These are phyloP conservation scores for Dicentrarchus labrax DNA, from an alignment of 2,113 vertebrate species.

Conservation along the genomic window DNA sequence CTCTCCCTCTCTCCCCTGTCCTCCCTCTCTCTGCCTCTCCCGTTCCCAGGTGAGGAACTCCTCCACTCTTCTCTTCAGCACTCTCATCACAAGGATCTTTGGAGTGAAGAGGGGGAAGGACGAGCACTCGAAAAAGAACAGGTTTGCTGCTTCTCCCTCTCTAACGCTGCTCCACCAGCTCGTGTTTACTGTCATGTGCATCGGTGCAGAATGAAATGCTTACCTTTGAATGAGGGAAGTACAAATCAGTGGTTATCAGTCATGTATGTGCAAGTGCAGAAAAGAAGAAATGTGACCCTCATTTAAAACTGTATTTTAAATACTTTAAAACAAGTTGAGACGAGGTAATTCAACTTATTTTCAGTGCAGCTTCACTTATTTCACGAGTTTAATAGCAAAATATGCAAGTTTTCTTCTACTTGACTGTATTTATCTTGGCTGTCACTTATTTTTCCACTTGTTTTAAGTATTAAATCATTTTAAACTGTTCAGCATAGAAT, in stretches of 20 bases:
- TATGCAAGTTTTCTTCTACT: not conserved
- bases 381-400: not conserved
- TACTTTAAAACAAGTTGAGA: not conserved
- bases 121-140: conserved; percentile 96
- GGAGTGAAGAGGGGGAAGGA: conserved; percentile 96
- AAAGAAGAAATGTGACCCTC: not conserved
- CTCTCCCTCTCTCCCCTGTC: not conserved
- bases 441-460: not conserved
- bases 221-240: not conserved
- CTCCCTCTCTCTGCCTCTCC: not conserved
- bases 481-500: not conserved
- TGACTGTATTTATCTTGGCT: not conserved
- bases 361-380: not conserved
- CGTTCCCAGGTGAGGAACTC: conserved; percentile 94
- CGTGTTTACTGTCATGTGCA: not conserved
- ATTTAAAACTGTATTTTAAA: not conserved
- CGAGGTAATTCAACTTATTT: not conserved
- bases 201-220: conserved; percentile 12
- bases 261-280: not conserved
- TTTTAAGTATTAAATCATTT: not conserved
- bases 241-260: conserved; percentile 22
- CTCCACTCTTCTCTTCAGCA: conserved; percentile 97
- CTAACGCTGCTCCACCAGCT: not conserved
- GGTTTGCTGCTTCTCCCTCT: conserved; percentile 81
- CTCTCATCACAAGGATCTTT: conserved; percentile 97